Evolutionary conservation across 2,888 invertebrate species (phyloP).

Genomic region (Zele albiditarsus): DNA sequence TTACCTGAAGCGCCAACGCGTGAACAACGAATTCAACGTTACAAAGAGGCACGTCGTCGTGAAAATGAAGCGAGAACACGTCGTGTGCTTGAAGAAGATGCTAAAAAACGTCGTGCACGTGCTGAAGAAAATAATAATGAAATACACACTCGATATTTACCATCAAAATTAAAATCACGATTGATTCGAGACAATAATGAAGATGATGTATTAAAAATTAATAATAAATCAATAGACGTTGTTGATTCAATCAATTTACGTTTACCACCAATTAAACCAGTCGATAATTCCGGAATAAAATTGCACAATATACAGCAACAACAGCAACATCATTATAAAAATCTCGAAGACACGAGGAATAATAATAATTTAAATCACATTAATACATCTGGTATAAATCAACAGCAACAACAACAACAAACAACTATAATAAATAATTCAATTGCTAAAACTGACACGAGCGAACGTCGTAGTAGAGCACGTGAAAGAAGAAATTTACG

Average conservation of each 20-base stretch:
- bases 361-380: slow-evolving; percentile 48
- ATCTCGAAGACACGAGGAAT: slow-evolving; percentile 50
- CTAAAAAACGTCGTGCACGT: slow-evolving; percentile 59
- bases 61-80: slow-evolving; percentile 68
- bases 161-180: slow-evolving; percentile 19
- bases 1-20: slow-evolving; percentile 59
- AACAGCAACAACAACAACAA: slow-evolving; percentile 39
- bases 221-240: slow-evolving; percentile 41
- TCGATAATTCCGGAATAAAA: slow-evolving; percentile 26
- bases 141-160: slow-evolving; percentile 8
- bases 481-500: slow-evolving; percentile 60
- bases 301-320: slow-evolving; percentile 14
- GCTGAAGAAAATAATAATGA: slow-evolving; percentile 55
- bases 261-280: slow-evolving; percentile 45
- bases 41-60: slow-evolving; percentile 67
- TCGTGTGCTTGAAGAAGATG: slow-evolving; percentile 66
- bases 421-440: slow-evolving; percentile 27
- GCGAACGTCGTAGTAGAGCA: slow-evolving; percentile 65
- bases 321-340: neutral
- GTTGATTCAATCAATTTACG: slow-evolving; percentile 48
- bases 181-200: slow-evolving; percentile 50
- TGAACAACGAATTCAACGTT: slow-evolving; percentile 68
- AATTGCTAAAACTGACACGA: slow-evolving; percentile 53
- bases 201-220: slow-evolving; percentile 33
- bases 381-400: slow-evolving; percentile 17